Base-by-base conservation (phyloP, 2,888 invertebrate species). In the Atethmia centrago region DNA sequence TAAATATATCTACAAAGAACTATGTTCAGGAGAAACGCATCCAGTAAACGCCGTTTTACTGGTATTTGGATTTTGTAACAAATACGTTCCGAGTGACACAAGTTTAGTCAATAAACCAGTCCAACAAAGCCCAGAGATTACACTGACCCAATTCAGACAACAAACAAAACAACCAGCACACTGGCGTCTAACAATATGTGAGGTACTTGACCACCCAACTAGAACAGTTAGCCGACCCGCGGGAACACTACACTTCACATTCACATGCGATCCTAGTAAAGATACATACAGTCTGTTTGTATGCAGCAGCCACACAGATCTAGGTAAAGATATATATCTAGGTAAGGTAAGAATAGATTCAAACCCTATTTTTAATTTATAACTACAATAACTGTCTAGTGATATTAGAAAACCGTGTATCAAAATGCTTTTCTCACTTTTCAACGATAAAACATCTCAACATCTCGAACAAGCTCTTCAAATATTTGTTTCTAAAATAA, bases 111-210 rank as follows among this genome's bases (percentile, higher is more conserved):
- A 7, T 40, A 25, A 59, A 47, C 28, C 16, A 59, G 53, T 14
- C 4, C 4, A 63, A 47, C n/a, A 58, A 10, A 67, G 28, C 3
- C 21, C 40, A 49, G 47, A 68, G 40, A 49, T 68, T 40, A 45
- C 63, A 49, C 42, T 70, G 64, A 77, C 49, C 70, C 25, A 65
- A 62, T 71, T 77, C 14, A 14, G 7, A 21, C 16, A 19, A 3
- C 36, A 51, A 68, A 81, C 64, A 81, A 81, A 65, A 75, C 81
- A 49, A 58, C 45, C 42, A 51, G n/a, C 9, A 16, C 45, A 36
- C 61, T 56, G 31, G n/a, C 31, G 16, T 36, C 58, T 62, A 31
- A 56, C 83, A 72, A 45, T 51, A 64, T 47, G 55, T 56, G 67
- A 72, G 40, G 40, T 40, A 28, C 55, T 40, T 9, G 53, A 31